Conservation (phyloP, 2,113 vertebrate genomes). For the Phrynosoma platyrhinos region DNA sequence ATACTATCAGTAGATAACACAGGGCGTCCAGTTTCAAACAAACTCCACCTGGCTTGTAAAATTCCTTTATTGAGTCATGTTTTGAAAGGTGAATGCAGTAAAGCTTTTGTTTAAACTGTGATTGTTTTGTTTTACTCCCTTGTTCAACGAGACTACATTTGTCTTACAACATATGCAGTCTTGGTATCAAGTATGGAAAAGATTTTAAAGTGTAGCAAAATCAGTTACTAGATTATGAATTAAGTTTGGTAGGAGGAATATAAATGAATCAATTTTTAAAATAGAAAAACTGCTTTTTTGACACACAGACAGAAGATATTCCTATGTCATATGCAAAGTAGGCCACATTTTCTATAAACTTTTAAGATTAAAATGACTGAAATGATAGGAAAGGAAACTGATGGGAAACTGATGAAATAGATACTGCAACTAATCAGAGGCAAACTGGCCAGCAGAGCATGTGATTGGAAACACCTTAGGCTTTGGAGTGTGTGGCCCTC, state of each 20-base stretch:
- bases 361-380: not conserved
- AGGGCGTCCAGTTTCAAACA: not conserved
- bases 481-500: too few relatives aligned
- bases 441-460: not conserved
- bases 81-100: constrained; percentile 43
- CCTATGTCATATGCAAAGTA: not conserved
- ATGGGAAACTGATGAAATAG: not conserved
- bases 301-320: not conserved
- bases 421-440: not conserved
- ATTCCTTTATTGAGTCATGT: constrained; percentile 16
- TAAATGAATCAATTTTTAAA: not conserved
- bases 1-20: not conserved
- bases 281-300: not conserved
- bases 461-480: not conserved
- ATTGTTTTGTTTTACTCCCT: constrained; percentile 3
- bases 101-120: constrained; percentile 16
- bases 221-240: not conserved
- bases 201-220: not conserved
- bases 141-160: constrained; percentile 29
- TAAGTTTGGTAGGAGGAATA: not conserved
- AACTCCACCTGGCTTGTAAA: not conserved
- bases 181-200: constrained; percentile 22
- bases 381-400: not conserved
- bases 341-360: not conserved
- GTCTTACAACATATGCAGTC: constrained; percentile 17